These are phyloP conservation scores for Latrodectus geometricus DNA, from an alignment of 1,140 invertebrate genomes.

Conservation along the genomic window DNA sequence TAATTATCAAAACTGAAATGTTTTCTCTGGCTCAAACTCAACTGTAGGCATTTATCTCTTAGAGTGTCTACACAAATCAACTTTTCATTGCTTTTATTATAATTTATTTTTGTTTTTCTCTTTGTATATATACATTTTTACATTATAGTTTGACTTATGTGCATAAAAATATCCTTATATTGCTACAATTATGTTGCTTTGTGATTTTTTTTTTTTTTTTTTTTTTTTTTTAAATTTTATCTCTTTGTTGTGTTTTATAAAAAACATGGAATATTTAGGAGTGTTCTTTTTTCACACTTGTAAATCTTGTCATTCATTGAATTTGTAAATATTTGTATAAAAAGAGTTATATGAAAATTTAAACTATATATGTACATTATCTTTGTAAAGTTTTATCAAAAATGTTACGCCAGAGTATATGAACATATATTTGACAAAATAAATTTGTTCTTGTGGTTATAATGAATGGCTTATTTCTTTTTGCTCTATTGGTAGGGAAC, in stretches of 20 bases:
- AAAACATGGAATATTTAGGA: constrained; percentile 36
- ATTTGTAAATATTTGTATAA: constrained; percentile 49
- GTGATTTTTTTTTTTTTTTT: not conserved
- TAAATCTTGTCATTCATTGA: constrained; percentile 6
- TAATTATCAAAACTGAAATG: no score
- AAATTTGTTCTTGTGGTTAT: constrained; percentile 49
- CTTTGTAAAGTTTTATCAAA: constrained; percentile 52
- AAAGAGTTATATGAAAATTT: constrained; percentile 27
- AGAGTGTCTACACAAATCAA: not conserved
- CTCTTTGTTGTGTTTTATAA: no score
- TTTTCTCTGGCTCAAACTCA: no score
- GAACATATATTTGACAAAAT: constrained; percentile 45
- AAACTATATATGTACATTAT: constrained; percentile 30
- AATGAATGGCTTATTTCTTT: not conserved
- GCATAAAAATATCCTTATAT: not conserved
- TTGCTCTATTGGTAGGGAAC: not conserved
- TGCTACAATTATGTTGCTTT: not conserved
- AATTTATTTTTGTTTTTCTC: not conserved
- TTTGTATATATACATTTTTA: not conserved
- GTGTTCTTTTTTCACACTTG: constrained; percentile 22
- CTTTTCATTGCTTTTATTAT: not conserved
- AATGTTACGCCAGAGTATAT: constrained; percentile 30
- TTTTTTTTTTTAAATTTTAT: constrained; percentile 6
- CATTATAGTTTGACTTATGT: not conserved
- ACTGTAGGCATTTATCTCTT: no score